A percentile compares a stretch with the other conserved stretches of the same genome.
phyloP scores from a whole-genome alignment of 92 coral and sea anemone species.

The Epizoanthus ramosus region DNA sequence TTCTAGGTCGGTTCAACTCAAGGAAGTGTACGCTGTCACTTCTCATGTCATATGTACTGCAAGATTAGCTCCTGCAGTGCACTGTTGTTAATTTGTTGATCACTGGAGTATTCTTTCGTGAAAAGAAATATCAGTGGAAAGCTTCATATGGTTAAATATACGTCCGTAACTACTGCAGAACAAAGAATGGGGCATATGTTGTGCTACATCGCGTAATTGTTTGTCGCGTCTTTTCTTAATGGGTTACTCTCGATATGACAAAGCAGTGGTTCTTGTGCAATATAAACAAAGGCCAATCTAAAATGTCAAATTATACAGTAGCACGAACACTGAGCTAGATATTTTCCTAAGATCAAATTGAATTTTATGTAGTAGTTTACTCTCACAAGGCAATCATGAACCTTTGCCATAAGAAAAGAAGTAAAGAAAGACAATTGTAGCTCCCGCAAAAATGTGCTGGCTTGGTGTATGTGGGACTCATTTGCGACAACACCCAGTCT shows the following conservation, averaged over 20 bases:
- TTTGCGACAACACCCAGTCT: neutral
- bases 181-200: neutral
- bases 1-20: constrained; percentile 9
- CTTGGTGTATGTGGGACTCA: too few species aligned
- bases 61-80: constrained; percentile 12
- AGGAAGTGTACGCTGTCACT: neutral
- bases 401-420: neutral
- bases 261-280: neutral
- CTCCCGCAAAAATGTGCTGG: neutral
- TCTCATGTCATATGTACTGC: neutral
- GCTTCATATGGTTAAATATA: neutral
- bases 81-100: neutral
- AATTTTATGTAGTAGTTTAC: neutral
- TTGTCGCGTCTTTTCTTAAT: neutral
- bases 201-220: neutral
- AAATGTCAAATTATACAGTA: neutral
- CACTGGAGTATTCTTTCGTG: too few species aligned
- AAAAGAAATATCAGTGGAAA: neutral
- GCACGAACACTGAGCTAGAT: neutral
- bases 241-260: neutral
- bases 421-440: neutral
- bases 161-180: neutral
- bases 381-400: neutral
- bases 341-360: neutral
- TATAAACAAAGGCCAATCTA: neutral